These are phyloP conservation scores for Copidosoma aretas DNA, from an alignment of 2,888 invertebrate genomes.

Conservation along the genomic window DNA sequence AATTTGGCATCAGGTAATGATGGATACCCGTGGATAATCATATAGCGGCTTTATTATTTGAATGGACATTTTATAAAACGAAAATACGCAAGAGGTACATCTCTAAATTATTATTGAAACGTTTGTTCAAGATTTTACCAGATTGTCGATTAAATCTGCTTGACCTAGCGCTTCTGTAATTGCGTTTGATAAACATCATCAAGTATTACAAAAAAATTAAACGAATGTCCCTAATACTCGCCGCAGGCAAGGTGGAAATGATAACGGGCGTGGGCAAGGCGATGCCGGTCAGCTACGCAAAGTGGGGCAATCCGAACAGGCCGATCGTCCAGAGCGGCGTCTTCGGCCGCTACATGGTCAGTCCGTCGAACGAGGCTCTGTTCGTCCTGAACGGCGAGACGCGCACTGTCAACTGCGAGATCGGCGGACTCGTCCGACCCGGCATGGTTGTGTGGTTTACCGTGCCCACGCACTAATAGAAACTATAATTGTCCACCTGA, in stretches of 20 bases:
- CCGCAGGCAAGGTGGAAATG: conserved; percentile 75
- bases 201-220: too few relatives aligned
- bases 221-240: too few relatives aligned
- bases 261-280: conserved; percentile 76
- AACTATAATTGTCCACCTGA: not conserved
- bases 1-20: conserved; percentile 73
- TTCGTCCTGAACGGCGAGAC: conserved; percentile 76
- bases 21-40: too few relatives aligned
- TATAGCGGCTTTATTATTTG: too few relatives aligned
- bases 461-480: conserved; percentile 67
- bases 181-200: too few relatives aligned
- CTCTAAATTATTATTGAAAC: too few relatives aligned
- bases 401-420: conserved; percentile 77
- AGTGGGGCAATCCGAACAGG: conserved; percentile 73
- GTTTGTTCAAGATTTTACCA: too few relatives aligned
- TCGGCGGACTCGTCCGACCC: conserved; percentile 73
- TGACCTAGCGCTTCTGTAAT: too few relatives aligned
- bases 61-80: too few relatives aligned
- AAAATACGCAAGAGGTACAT: too few relatives aligned
- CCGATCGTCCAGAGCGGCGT: conserved; percentile 74
- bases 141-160: too few relatives aligned
- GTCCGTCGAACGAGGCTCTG: conserved; percentile 73
- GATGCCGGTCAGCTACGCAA: conserved; percentile 65
- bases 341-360: conserved; percentile 77
- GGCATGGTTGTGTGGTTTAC: conserved; percentile 73